phyloP scores from a whole-genome alignment of 1,140 invertebrate genomes.

The Procambarus virginalis region DNA sequence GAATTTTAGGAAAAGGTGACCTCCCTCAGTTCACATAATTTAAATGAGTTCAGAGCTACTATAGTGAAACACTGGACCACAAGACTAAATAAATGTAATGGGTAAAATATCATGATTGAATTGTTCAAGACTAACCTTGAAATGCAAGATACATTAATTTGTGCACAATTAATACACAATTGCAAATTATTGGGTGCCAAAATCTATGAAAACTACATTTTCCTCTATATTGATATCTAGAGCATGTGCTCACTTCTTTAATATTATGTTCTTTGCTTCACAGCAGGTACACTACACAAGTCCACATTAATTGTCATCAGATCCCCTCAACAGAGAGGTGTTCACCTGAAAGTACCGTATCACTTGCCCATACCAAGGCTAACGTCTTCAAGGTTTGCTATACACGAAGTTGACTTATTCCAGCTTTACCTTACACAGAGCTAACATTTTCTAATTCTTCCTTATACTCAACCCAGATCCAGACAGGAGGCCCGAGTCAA shows the following conservation, averaged over 20 bases:
- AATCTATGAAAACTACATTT: conserved; percentile 60
- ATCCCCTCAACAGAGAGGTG: neutral
- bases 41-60: conserved; percentile 24
- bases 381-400: conserved; percentile 4
- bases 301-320: conserved; percentile 6
- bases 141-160: conserved; percentile 46
- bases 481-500: neutral
- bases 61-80: conserved; percentile 52
- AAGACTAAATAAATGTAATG: conserved; percentile 51
- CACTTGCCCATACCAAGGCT: conserved; percentile 16
- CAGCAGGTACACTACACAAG: conserved; percentile 52
- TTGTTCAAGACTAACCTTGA: conserved; percentile 35
- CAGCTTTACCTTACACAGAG: too few species aligned
- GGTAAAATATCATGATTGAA: conserved; percentile 55
- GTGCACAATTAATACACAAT: conserved; percentile 59
- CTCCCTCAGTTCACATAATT: neutral
- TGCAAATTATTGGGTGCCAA: conserved; percentile 50
- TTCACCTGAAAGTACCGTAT: conserved; percentile 15
- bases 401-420: too few species aligned
- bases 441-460: too few species aligned
- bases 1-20: neutral
- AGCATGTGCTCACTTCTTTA: conserved; percentile 33
- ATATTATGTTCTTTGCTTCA: conserved; percentile 49
- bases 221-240: conserved; percentile 45
- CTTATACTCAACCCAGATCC: neutral